Evolutionary conservation across 2,113 vertebrate species (phyloP).

Genomic region (Zosterops pallidus): DNA sequence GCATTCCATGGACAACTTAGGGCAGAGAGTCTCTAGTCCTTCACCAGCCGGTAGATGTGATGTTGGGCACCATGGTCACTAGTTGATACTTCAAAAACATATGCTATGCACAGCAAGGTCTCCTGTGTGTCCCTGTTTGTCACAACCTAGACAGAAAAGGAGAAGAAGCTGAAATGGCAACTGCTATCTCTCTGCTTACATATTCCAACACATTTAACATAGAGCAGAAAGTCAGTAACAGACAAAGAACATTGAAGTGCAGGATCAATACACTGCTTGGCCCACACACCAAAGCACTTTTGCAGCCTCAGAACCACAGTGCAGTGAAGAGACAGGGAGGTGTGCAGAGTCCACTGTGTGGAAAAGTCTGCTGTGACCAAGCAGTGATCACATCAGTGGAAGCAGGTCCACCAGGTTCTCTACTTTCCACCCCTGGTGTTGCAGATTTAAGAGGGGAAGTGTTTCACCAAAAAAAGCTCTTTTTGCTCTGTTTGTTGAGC

Average conservation of each 20-base stretch:
- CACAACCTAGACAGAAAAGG: conserved; percentile 82
- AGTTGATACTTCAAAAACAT: conserved; percentile 93
- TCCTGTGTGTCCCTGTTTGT: conserved; percentile 94
- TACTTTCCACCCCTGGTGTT: neutral
- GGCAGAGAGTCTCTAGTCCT: conserved; percentile 81
- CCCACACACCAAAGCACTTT: neutral
- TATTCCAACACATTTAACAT: neutral
- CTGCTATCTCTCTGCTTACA: neutral
- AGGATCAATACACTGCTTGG: neutral
- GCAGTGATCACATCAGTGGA: neutral
- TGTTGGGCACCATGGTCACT: conserved; percentile 93
- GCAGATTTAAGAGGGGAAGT: neutral
- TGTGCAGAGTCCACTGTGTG: neutral
- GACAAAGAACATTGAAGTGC: neutral
- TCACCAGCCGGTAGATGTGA: conserved; percentile 95
- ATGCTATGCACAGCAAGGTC: conserved; percentile 90
- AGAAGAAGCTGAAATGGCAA: neutral
- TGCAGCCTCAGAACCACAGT: neutral
- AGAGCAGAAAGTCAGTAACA: neutral
- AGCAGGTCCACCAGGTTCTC: neutral
- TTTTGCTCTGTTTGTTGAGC: neutral
- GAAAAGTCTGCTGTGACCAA: neutral
- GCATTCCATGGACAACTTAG: conserved; percentile 25
- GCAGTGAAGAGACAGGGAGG: neutral
- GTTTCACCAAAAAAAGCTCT: neutral